Conservation (phyloP, 2,113 vertebrate species). For the Syrrhaptes paradoxus region DNA sequence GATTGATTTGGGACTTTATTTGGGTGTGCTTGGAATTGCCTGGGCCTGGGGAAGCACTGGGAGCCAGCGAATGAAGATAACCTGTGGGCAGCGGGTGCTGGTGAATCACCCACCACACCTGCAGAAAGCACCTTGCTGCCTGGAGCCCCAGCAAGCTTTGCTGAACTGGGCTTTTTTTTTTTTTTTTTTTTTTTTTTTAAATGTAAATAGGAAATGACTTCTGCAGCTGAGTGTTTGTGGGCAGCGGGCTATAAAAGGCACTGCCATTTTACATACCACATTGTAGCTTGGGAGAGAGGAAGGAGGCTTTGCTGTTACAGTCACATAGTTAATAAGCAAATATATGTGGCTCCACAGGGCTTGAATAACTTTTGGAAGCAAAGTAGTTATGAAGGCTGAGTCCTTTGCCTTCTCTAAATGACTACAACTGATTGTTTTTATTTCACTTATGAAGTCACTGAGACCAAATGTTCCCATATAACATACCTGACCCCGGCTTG, state of each 20-base stretch:
- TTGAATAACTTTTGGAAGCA: slow-evolving; percentile 41
- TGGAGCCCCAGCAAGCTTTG: background rate
- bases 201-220: slow-evolving; percentile 36
- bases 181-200: background rate
- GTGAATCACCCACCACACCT: slow-evolving; percentile 41
- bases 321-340: slow-evolving; percentile 45
- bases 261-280: background rate
- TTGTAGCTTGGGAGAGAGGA: background rate
- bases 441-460: background rate
- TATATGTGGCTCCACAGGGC: slow-evolving; percentile 41
- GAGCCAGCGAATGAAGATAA: background rate
- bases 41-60: background rate
- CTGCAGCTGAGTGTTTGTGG: slow-evolving; percentile 1
- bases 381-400: background rate
- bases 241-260: background rate
- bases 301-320: background rate
- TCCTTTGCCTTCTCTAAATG: background rate
- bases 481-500: background rate
- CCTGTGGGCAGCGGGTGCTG: background rate
- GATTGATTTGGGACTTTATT: slow-evolving; percentile 37
- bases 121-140: background rate
- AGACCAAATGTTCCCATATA: rapidly evolving
- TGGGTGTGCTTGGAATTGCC: slow-evolving; percentile 28
- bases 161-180: background rate
- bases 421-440: background rate